Percentiles rank a stretch among this genome's conserved stretches.
Evolutionary conservation across 2,113 vertebrate species (phyloP).

Genomic region (Marmota flaviventris): DNA sequence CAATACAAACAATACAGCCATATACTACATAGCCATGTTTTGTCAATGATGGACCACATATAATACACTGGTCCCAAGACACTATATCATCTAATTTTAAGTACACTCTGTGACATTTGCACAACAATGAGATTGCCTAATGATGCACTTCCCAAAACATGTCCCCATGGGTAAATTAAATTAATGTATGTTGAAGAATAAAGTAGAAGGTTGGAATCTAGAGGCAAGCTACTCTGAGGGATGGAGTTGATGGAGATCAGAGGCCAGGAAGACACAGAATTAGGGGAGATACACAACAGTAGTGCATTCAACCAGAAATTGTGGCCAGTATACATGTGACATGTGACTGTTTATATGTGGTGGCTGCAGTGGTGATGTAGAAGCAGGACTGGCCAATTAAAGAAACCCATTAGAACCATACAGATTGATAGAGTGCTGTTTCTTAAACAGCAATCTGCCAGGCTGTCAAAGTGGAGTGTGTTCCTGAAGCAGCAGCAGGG

Average conservation of each 20-base stretch:
- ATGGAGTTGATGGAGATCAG: background rate
- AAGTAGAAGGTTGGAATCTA: background rate
- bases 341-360: background rate
- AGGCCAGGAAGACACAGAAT: background rate
- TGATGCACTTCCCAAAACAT: background rate
- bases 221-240: background rate
- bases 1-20: background rate
- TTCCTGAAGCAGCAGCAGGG: background rate
- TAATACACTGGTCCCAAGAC: background rate
- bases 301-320: background rate
- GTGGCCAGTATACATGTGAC: background rate
- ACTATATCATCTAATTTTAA: background rate
- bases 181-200: background rate
- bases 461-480: background rate
- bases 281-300: background rate
- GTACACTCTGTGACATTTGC: too few relatives aligned
- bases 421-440: background rate
- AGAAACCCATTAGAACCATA: slow-evolving; percentile 12
- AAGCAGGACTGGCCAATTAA: background rate
- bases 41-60: background rate
- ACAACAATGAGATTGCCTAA: background rate
- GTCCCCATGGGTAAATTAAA: background rate
- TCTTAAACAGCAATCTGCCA: background rate
- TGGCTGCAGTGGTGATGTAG: background rate
- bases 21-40: background rate